These are phyloP conservation scores for Micrasema longulum DNA, from an alignment of 1,140 invertebrate species.

Conservation along the genomic window DNA sequence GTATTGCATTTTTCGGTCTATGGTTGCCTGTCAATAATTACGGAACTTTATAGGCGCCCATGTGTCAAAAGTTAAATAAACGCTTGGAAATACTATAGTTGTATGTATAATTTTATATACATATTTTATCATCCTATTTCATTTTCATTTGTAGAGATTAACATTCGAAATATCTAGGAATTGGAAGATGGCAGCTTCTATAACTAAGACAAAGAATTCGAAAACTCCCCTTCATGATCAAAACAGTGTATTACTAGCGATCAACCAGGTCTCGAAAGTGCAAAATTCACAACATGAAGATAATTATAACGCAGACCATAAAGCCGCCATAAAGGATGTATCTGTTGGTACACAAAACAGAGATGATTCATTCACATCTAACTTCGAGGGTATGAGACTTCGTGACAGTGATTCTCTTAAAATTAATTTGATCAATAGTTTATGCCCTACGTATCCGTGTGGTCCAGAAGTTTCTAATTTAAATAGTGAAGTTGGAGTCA, in stretches of 20 bases:
- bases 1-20: no score
- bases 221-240: slow-evolving; percentile 30
- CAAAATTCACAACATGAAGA: no score
- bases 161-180: slow-evolving; percentile 80
- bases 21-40: no score
- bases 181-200: slow-evolving; percentile 68
- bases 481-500: slow-evolving; percentile 1
- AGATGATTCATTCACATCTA: slow-evolving; percentile 3
- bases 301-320: no score
- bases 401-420: not conserved
- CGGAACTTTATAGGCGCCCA: no score
- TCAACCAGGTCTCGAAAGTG: no score
- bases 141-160: slow-evolving; percentile 69
- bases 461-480: not conserved
- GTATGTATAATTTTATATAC: no score
- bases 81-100: no score
- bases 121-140: no score
- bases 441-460: not conserved
- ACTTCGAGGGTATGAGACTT: not conserved
- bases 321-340: no score
- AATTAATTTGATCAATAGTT: not conserved
- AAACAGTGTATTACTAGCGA: slow-evolving; percentile 36
- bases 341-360: slow-evolving; percentile 10
- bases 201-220: slow-evolving; percentile 58
- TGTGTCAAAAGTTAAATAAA: no score